phyloP scores from a whole-genome alignment of 1,140 invertebrate species.

The Drosophila kanapiae region DNA sequence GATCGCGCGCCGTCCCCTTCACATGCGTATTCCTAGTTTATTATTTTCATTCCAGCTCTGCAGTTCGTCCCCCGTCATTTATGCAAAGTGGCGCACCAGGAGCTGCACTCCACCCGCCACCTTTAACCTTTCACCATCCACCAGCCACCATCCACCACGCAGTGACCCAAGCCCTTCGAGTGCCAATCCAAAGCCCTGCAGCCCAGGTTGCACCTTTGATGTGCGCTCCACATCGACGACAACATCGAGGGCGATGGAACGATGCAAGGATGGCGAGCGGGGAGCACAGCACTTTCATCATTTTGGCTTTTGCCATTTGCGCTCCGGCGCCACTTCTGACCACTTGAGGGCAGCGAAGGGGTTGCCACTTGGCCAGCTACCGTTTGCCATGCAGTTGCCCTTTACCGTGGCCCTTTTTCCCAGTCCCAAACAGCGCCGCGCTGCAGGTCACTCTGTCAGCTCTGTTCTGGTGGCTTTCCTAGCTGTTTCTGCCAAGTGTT shows the following conservation, averaged over 20 bases:
- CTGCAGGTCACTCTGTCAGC: slow-evolving; percentile 77
- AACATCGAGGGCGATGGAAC: slow-evolving; percentile 32
- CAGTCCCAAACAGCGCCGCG: slow-evolving; percentile 20
- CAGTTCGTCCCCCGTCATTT: slow-evolving; percentile 56
- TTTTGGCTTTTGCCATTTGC: slow-evolving; percentile 80
- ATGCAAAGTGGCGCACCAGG: slow-evolving; percentile 77
- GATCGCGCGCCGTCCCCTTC: slow-evolving; percentile 39
- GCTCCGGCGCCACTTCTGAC: slow-evolving; percentile 72
- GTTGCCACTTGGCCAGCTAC: slow-evolving; percentile 73
- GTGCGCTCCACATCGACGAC: slow-evolving; percentile 64
- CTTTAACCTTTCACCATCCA: neutral
- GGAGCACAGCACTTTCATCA: slow-evolving; percentile 71
- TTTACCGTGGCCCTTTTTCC: neutral
- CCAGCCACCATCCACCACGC: neutral
- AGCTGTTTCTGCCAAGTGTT: slow-evolving; percentile 63
- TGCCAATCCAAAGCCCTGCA: slow-evolving; percentile 55
- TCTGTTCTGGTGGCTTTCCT: slow-evolving; percentile 44
- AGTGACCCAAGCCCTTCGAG: slow-evolving; percentile 23
- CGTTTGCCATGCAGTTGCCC: slow-evolving; percentile 17
- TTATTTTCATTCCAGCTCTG: slow-evolving; percentile 59
- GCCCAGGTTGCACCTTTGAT: slow-evolving; percentile 75
- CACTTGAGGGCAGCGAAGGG: slow-evolving; percentile 66
- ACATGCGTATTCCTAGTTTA: slow-evolving; percentile 78
- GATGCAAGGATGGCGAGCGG: slow-evolving; percentile 9
- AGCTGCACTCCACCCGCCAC: slow-evolving; percentile 4